Conservation (phyloP, 2,113 vertebrate species). For the Conger conger region DNA sequence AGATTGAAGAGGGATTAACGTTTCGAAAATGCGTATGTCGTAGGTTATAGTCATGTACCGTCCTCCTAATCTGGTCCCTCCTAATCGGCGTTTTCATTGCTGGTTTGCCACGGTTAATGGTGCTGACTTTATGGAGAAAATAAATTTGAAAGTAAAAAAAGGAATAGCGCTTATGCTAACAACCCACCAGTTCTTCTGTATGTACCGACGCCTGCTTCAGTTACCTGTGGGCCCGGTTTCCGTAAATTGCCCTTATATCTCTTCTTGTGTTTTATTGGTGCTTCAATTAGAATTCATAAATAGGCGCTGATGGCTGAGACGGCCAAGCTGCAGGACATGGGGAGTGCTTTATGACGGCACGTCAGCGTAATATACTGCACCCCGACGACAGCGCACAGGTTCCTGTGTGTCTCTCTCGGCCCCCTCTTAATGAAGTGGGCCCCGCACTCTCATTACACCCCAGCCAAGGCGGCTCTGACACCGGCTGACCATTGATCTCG, state of each 20-base stretch:
- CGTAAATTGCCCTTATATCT: background rate
- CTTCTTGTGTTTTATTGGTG: background rate
- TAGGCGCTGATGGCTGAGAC: background rate
- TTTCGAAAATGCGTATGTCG: background rate
- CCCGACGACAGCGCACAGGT: background rate
- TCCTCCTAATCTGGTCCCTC: background rate
- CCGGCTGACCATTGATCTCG: background rate
- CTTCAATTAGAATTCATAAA: constrained; percentile 5
- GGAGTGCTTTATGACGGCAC: background rate
- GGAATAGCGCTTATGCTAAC: background rate
- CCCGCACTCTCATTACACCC: background rate
- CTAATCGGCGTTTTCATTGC: background rate
- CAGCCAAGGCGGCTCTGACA: background rate
- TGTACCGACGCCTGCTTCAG: background rate
- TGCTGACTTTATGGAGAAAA: background rate
- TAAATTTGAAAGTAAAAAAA: background rate
- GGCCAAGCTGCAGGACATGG: background rate
- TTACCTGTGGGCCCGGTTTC: background rate
- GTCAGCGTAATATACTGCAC: background rate
- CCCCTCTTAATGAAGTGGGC: background rate
- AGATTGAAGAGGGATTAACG: background rate
- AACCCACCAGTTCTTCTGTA: background rate
- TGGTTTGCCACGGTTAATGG: background rate
- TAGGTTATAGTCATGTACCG: background rate
- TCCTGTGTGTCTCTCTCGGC: background rate